phyloP scores from a whole-genome alignment of 2,888 invertebrate genomes.

The Psococerastis gibbosa region DNA sequence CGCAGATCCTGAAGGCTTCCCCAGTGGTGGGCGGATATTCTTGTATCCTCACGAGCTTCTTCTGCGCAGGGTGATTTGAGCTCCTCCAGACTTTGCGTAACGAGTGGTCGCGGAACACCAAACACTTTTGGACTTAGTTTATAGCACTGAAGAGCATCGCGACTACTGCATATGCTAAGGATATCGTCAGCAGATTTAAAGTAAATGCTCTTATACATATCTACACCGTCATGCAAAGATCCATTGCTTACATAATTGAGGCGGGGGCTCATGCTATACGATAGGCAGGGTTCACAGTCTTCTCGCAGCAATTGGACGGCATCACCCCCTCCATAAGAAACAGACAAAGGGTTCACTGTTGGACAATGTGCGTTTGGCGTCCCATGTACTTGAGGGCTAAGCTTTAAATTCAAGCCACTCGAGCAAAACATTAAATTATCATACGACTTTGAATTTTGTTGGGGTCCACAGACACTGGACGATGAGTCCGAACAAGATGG shows the following conservation, averaged over 20 bases:
- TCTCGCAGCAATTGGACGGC: too few species aligned
- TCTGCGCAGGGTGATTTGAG: not conserved
- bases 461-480: not conserved
- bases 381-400: not conserved
- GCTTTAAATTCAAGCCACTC: not conserved
- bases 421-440: not conserved
- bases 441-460: not conserved
- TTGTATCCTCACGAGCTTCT: not conserved
- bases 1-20: slow-evolving; percentile 47
- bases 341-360: too few species aligned
- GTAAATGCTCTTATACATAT: not conserved
- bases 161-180: slow-evolving; percentile 36
- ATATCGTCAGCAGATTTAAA: slow-evolving; percentile 31
- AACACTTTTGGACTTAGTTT: slow-evolving; percentile 49
- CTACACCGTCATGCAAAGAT: too few species aligned
- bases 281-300: too few species aligned
- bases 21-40: slow-evolving; percentile 26
- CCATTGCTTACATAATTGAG: not conserved
- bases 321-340: not conserved
- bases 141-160: slow-evolving; percentile 28
- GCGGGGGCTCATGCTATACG: not conserved
- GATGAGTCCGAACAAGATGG: not conserved
- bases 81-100: slow-evolving; percentile 26
- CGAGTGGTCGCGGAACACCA: slow-evolving; percentile 24
- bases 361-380: too few species aligned